Base-by-base conservation (phyloP, 2,888 invertebrate genomes). In the Copidosoma aretas region DNA sequence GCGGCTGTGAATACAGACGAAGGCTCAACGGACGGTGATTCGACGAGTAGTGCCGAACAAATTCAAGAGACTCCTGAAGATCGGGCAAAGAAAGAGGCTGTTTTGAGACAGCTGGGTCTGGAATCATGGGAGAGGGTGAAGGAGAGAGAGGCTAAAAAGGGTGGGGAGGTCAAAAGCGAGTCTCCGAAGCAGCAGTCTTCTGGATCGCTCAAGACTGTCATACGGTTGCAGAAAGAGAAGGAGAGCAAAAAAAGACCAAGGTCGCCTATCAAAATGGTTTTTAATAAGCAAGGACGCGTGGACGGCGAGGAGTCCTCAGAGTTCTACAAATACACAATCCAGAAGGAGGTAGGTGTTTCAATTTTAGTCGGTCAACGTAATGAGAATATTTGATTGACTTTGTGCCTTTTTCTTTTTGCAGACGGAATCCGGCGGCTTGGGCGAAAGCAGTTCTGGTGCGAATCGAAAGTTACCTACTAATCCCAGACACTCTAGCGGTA, bases 161-260 rank as follows among this genome's bases (percentile, higher is more conserved):
- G 90, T 77, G 89, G 12, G n/a, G 24, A 53, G 8, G 24, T 19
- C 19, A 21, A 53, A 10, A 25, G 15, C 32, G n/a, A 24, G 25
- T 39, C 43, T 17, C 14, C 14, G 43, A 46, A 46, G 66, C 87
- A 87, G 66, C 80, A 86, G 21, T 86, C 71, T 86, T 88, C 61
- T 85, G 94, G 94, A 51, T 93, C 93, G 0, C 81, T 94, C 73
- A 94, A 93, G 81, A 93, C 93, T 75, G 91, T 94, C 76, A 94
- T 94, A 76, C 92, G 93, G 84, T 84, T 93, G 73, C 77, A 70
- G n/a, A 80, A 82, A 57, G 80, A 87, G 90, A 72, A 85, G 79
- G 71, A 77, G 82, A 89, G 89, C 76, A 91, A 91, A 82, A 89
- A 89, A 74, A 84, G 85, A 46, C 88, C 88, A 63, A 87, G 91